Evolutionary conservation across 2,888 invertebrate species (phyloP), one percentile per base, ranked within the genome.

Genomic region (Ecdyonurus torrentis): DNA sequence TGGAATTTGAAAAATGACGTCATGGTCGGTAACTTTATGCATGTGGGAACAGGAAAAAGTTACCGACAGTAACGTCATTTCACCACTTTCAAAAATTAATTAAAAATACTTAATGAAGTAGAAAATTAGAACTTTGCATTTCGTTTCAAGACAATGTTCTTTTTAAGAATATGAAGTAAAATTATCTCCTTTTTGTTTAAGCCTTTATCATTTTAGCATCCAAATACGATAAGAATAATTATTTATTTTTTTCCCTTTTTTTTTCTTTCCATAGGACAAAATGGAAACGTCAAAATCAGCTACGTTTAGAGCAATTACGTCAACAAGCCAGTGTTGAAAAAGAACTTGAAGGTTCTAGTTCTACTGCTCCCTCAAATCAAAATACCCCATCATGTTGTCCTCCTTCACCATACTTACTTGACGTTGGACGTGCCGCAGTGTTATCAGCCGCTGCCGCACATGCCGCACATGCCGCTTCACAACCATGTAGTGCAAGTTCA

Each of bases 231-330:
- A 18, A 50, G 18, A 50, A 50, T 50, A 50, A 10, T 50, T 50
- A 50, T 50, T 50, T 7, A 50, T 50, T 50, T 50, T 18, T 50
- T 50, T 50, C 50, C 7, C n/a, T n/a, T n/a, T 18, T 10, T 18
- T 10, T 50, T 50, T 50, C 18, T 7, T 50, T 18, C 7, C 50
- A 50, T 50, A 77, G 78, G 66, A 78, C 78, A 2, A 78, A 78
- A 69, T 78, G 77, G 77, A 78, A 78, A 69, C 70, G 78, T 15
- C 77, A 78, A 68, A 93, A 92, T 74, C 93, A 93, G 70, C 78
- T 92, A 59, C 83, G 91, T 0, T 71, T 91, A 63, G 91, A 92
- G 71, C 91, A 92, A 71, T 75, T 92, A 5, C 84, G 92, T 0
- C 90, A 91, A 71, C 90, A 91, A 72, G 89, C 90, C 24, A 84